These are phyloP conservation scores for Petrocephalus microphthalmus DNA, from an alignment of 2,113 vertebrate genomes.

Conservation along the genomic window DNA sequence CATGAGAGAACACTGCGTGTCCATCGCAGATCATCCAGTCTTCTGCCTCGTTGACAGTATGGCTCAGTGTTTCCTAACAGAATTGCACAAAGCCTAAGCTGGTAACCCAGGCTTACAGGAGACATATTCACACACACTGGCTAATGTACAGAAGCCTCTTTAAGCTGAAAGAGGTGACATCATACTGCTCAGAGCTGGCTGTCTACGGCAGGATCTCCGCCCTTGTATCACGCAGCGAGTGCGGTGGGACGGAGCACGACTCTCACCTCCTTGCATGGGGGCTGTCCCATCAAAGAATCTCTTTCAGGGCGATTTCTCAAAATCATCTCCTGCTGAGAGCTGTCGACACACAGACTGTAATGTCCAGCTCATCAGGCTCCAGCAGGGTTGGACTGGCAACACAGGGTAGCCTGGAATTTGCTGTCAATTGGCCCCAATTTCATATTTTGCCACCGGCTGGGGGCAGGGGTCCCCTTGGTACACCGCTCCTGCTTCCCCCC, in stretches of 20 bases:
- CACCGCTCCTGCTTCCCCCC: neutral
- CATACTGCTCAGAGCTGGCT: neutral
- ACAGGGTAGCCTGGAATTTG: neutral
- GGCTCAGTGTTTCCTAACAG: neutral
- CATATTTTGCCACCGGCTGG: neutral
- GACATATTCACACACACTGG: conserved; percentile 10
- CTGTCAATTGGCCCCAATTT: neutral
- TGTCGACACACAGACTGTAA: neutral
- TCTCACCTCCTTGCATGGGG: neutral
- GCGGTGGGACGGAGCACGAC: neutral
- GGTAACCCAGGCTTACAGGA: neutral
- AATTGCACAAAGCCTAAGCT: neutral
- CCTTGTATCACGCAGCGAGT: neutral
- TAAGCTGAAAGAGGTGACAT: conserved; percentile 20
- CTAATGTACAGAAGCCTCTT: conserved; percentile 17
- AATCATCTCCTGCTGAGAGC: neutral
- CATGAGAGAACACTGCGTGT: neutral
- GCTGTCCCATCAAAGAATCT: neutral
- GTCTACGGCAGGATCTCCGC: neutral
- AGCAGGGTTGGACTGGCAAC: neutral
- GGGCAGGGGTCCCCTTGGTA: neutral
- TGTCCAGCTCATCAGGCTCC: neutral
- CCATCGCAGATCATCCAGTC: neutral
- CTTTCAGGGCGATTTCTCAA: conserved; percentile 2
- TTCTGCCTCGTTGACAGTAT: neutral